Evolutionary conservation across 1,140 invertebrate genomes (phyloP).

Genomic region (Batillaria attramentaria): DNA sequence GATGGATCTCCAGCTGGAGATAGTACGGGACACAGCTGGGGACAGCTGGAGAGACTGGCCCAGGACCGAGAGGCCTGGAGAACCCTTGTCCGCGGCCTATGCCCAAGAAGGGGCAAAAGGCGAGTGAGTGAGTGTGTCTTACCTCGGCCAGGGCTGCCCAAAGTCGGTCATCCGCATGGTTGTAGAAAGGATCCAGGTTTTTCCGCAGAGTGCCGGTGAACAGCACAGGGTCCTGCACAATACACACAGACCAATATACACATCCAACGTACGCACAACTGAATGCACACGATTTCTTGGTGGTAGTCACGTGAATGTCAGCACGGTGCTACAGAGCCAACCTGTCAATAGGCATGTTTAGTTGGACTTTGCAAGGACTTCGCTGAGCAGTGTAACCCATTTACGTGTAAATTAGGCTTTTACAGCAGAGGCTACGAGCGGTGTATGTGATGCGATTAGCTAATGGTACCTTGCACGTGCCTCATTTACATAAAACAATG

Average conservation of each 20-base stretch:
- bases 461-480: not conserved
- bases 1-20: not conserved
- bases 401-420: not conserved
- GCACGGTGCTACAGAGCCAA: not conserved
- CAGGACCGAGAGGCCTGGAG: not conserved
- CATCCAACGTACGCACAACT: not conserved
- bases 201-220: conserved; percentile 72
- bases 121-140: not conserved
- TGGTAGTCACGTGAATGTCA: not conserved
- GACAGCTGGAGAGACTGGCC: not conserved
- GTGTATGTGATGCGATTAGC: not conserved
- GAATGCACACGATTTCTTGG: not conserved
- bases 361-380: not conserved
- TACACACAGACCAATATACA: not conserved
- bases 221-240: conserved; percentile 73
- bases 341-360: not conserved
- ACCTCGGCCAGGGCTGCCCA: conserved; percentile 68
- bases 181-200: conserved; percentile 80
- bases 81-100: not conserved
- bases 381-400: not conserved
- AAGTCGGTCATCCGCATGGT: conserved; percentile 74
- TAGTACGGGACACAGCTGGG: not conserved
- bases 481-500: not conserved
- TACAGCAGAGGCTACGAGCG: not conserved
- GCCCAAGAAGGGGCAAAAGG: not conserved